phyloP scores from a whole-genome alignment of 2,113 vertebrate genomes.

The Indicator indicator region DNA sequence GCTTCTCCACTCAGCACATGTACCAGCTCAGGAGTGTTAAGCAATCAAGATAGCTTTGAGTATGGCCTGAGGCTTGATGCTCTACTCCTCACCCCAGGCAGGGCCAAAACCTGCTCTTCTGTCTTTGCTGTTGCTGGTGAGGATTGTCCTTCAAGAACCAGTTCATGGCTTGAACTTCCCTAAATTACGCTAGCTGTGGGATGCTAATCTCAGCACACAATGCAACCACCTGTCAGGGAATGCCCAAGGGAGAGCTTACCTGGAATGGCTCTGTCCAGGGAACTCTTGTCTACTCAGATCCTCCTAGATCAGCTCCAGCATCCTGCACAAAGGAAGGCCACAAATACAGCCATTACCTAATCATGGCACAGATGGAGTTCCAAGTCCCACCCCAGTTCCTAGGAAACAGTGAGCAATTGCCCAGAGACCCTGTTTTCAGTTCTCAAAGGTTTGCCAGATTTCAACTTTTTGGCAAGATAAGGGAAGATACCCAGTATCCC shows the following conservation, averaged over 20 bases:
- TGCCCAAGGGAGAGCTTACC: not conserved
- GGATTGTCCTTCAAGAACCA: not conserved
- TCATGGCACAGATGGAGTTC: not conserved
- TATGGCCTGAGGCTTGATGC: not conserved
- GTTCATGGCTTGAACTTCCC: not conserved
- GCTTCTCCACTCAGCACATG: not conserved
- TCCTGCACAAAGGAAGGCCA: not conserved
- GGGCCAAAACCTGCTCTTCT: not conserved
- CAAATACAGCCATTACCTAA: rapidly evolving
- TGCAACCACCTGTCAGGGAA: not conserved
- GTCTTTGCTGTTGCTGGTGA: not conserved
- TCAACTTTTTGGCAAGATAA: not conserved
- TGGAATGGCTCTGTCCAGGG: too few species aligned
- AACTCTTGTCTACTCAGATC: not conserved
- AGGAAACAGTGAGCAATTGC: not conserved
- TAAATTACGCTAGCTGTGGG: not conserved
- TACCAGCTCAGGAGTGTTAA: not conserved
- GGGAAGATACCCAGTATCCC: not conserved
- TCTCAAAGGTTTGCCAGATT: not conserved
- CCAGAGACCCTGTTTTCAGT: not conserved
- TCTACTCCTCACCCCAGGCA: not conserved
- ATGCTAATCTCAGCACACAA: not conserved
- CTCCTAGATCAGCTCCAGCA: not conserved
- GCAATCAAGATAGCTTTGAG: not conserved
- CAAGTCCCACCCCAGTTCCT: not conserved